phyloP scores from a whole-genome alignment of 2,797 vertebrate species.

The Arrhamphus sclerolepis region DNA sequence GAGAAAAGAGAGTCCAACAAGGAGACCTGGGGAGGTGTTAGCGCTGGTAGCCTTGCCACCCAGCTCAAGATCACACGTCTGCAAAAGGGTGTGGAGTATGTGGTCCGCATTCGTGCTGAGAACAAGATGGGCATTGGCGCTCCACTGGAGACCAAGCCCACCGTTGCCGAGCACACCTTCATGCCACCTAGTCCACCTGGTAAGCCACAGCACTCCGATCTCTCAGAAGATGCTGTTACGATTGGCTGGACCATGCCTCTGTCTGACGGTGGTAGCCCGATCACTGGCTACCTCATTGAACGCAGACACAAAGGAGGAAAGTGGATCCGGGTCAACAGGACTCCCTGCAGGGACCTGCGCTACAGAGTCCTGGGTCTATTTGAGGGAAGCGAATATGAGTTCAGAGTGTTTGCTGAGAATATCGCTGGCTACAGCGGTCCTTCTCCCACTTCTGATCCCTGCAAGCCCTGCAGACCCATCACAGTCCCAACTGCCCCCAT shows the following conservation, averaged over 20 bases:
- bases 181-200: conserved; percentile 92
- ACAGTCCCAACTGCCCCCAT: conserved; percentile 92
- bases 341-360: conserved; percentile 89
- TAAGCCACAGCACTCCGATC: conserved; percentile 89
- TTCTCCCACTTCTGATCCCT: conserved; percentile 92
- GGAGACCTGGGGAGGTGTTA: conserved; percentile 95
- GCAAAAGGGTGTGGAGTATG: conserved; percentile 93
- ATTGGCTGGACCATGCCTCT: conserved; percentile 94
- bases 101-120: conserved; percentile 93
- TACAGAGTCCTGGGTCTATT: conserved; percentile 93
- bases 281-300: conserved; percentile 94
- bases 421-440: conserved; percentile 93
- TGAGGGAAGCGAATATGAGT: conserved; percentile 97
- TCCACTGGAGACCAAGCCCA: conserved; percentile 92
- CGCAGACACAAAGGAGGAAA: conserved; percentile 94
- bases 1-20: conserved; percentile 97
- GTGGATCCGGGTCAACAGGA: conserved; percentile 98
- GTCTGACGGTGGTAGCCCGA: conserved; percentile 94
- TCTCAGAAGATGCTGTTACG: conserved; percentile 91
- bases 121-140: conserved; percentile 98
- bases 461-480: conserved; percentile 92
- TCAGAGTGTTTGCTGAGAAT: conserved; percentile 98
- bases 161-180: conserved; percentile 93
- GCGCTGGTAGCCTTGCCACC: conserved; percentile 88
- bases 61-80: conserved; percentile 90